Conservation (phyloP, 2,113 vertebrate species). For the Otocyon megalotis region DNA sequence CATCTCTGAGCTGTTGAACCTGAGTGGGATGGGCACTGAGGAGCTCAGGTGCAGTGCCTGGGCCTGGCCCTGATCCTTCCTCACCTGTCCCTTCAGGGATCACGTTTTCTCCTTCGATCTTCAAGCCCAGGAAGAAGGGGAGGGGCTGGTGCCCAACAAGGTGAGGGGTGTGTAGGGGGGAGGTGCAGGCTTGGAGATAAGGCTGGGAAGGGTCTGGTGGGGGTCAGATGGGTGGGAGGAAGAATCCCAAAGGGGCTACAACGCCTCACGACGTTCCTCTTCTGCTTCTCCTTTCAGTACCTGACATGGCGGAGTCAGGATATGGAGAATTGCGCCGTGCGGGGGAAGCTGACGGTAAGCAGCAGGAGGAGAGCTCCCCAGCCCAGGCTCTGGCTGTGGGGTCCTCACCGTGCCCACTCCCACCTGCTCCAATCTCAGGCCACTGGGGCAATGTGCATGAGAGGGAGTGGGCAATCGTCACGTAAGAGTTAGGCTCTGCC, state of each 20-base stretch:
- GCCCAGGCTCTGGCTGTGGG: background rate
- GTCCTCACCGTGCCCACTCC: background rate
- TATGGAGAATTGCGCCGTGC: slow-evolving; percentile 85
- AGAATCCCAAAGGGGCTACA: background rate
- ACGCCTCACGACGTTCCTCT: background rate
- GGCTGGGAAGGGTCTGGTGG: background rate
- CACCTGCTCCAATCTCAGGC: background rate
- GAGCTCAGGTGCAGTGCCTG: background rate
- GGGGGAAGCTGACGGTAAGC: slow-evolving; percentile 85
- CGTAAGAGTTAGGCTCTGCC: background rate
- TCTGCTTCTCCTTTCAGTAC: slow-evolving; percentile 70
- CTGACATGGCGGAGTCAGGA: slow-evolving; percentile 85
- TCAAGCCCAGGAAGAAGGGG: slow-evolving; percentile 84
- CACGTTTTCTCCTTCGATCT: slow-evolving; percentile 95
- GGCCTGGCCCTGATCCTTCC: background rate
- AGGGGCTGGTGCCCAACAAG: slow-evolving; percentile 91
- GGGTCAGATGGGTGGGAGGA: background rate
- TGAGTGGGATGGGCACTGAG: background rate
- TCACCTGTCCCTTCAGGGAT: slow-evolving; percentile 87
- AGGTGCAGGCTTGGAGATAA: background rate
- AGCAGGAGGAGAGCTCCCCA: background rate
- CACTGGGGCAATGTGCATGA: background rate
- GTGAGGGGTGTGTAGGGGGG: slow-evolving; percentile 83
- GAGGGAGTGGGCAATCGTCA: background rate
- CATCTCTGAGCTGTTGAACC: background rate